phyloP scores from a whole-genome alignment of 2,888 invertebrate species.

The Gastrophysa polygoni region DNA sequence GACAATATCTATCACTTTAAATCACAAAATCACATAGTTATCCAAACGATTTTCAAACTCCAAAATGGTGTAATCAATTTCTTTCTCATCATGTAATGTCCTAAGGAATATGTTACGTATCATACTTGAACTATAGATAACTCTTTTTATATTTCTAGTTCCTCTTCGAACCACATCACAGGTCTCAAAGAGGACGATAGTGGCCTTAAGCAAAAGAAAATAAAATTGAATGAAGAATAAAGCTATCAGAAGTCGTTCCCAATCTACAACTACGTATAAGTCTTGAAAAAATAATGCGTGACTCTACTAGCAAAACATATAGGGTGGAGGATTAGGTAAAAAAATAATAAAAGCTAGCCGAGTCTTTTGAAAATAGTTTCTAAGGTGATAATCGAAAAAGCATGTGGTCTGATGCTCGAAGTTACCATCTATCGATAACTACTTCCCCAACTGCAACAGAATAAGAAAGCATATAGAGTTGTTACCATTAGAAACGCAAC shows the following conservation, averaged over 20 bases:
- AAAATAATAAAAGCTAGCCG: conserved; percentile 43
- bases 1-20: neutral
- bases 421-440: conserved; percentile 74
- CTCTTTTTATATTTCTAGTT: conserved; percentile 35
- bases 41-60: neutral
- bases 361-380: conserved; percentile 45
- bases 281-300: conserved; percentile 40
- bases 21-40: conserved; percentile 3
- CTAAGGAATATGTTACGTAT: conserved; percentile 8
- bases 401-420: conserved; percentile 43
- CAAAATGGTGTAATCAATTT: neutral
- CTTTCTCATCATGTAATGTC: conserved; percentile 18
- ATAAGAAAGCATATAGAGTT: conserved; percentile 27
- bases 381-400: conserved; percentile 41
- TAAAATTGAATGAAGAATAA: conserved; percentile 31
- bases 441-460: conserved; percentile 72
- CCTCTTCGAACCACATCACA: conserved; percentile 52
- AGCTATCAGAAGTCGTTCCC: conserved; percentile 27
- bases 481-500: conserved; percentile 15
- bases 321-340: conserved; percentile 35
- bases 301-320: conserved; percentile 37
- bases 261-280: conserved; percentile 23
- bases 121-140: conserved; percentile 31
- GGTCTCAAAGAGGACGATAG: conserved; percentile 48
- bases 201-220: conserved; percentile 24